Base-by-base conservation (phyloP, 2,113 vertebrate genomes). In the Heterocephalus glaber region DNA sequence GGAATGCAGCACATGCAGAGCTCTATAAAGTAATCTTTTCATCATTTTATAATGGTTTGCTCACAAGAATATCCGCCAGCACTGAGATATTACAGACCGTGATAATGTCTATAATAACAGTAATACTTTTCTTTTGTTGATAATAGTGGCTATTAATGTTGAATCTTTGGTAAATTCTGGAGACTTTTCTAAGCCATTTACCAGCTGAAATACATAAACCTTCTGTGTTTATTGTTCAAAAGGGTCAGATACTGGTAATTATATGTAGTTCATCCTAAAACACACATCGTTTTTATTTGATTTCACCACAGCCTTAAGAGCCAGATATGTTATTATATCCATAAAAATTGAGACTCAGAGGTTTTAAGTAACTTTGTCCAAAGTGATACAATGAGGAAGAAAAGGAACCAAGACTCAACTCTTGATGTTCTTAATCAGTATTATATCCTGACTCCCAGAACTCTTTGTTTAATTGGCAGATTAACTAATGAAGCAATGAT, bases 261-360 rank as follows among this genome's bases (percentile, higher is more conserved):
- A 77, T 47, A 95, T 61, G 16, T 89, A 92, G 20, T 87, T 76
- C 30, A 49, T 41, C 66, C 17, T 49, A 92, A 91, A 72, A 61
- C 16, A 83, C 44, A 14, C 41, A 65, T 58, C 17, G 44, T 85
- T 89, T 80, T 41, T 33, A 92, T 96, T 65, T 85, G 41, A 79
- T n/a, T 60, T 94, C 26, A 84, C 49, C 41, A 76, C 7, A 84
- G 58, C 58, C 47, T 14, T 60, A 77, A 60, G 49, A 72, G 16
- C 4, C 28, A 84, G 22, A n/a, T 82, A 77, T 63, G 61, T 38
- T 86, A 56, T 86, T 70, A 61, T 76, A 3, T 35, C 26, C 70
- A 87, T n/a, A 61, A 90, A 92, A 80, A 90, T 30, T 66, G 70
- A 96, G 65, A 26, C n/a, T 81, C 38, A 49, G 44, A 76, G n/a